phyloP scores from a whole-genome alignment of 2,797 vertebrate species.

The Lerista edwardsae region DNA sequence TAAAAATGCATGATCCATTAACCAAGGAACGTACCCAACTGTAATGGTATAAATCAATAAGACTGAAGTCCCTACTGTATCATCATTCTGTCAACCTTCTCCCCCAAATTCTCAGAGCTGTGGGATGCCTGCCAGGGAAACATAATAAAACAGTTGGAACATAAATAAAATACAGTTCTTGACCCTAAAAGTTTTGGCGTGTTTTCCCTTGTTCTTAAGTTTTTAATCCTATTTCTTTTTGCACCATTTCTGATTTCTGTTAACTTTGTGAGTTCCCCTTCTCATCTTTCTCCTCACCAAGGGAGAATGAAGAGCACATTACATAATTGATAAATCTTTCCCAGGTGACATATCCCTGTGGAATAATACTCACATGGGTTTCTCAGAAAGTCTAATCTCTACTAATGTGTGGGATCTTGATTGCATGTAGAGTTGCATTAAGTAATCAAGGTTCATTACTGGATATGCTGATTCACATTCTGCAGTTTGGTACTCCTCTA shows the following conservation, averaged over 20 bases:
- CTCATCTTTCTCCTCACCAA: background rate
- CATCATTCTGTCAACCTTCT: slow-evolving; percentile 54
- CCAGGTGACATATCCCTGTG: background rate
- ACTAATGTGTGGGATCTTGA: background rate
- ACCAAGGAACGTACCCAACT: slow-evolving; percentile 35
- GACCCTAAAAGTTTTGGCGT: background rate
- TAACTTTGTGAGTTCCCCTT: background rate
- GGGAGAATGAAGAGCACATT: background rate
- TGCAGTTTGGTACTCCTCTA: too few relatives aligned
- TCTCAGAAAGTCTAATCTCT: background rate
- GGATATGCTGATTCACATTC: background rate
- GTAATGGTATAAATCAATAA: slow-evolving; percentile 45
- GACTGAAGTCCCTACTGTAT: slow-evolving; percentile 40
- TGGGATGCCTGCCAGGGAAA: slow-evolving; percentile 33
- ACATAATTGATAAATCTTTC: background rate
- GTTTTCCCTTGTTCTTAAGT: background rate
- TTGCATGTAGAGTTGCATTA: background rate
- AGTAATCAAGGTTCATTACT: background rate
- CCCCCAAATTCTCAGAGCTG: background rate
- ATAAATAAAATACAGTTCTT: slow-evolving; percentile 38
- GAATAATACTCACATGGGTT: background rate
- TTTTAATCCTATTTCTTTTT: background rate
- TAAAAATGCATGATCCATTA: slow-evolving; percentile 34
- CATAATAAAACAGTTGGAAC: slow-evolving; percentile 31
- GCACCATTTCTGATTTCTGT: background rate